These are phyloP conservation scores for Pammene fasciana DNA, from an alignment of 2,888 invertebrate genomes.

Conservation along the genomic window DNA sequence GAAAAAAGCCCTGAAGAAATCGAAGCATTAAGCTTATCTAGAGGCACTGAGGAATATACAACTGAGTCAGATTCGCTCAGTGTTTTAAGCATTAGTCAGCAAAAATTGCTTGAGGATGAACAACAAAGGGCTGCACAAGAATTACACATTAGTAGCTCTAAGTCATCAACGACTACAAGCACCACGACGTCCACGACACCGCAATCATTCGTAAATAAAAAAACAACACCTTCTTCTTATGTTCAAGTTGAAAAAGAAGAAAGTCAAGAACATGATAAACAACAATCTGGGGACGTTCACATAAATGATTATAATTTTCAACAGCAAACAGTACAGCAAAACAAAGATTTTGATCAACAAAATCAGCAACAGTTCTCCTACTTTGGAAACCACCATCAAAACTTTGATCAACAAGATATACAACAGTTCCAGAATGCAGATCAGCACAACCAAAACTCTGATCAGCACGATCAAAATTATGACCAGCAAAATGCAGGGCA, in stretches of 20 bases:
- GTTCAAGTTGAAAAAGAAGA: neutral
- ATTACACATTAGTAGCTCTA: conserved; percentile 10
- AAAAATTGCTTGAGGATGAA: conserved; percentile 43
- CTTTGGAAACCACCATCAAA: neutral
- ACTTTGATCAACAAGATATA: conserved; percentile 25
- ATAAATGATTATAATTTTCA: conserved; percentile 1
- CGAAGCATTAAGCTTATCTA: conserved; percentile 51
- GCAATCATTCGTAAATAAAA: neutral
- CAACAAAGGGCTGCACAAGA: conserved; percentile 35
- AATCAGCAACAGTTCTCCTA: neutral
- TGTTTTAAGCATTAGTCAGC: conserved; percentile 42
- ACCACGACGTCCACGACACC: neutral
- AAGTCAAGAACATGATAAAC: neutral
- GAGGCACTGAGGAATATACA: conserved; percentile 35
- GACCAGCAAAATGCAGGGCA: conserved; percentile 24
- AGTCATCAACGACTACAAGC: conserved; percentile 5
- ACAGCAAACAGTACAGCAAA: conserved; percentile 4
- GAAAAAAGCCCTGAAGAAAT: conserved; percentile 52
- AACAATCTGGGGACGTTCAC: neutral
- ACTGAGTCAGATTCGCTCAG: conserved; percentile 9
- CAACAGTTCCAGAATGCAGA: conserved; percentile 21
- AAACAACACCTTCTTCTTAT: neutral
- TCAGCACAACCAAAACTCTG: conserved; percentile 7
- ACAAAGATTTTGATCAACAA: neutral
- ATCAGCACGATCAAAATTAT: neutral